Conservation (phyloP, 2,888 invertebrate genomes). For the Tryphoninae sp. region DNA sequence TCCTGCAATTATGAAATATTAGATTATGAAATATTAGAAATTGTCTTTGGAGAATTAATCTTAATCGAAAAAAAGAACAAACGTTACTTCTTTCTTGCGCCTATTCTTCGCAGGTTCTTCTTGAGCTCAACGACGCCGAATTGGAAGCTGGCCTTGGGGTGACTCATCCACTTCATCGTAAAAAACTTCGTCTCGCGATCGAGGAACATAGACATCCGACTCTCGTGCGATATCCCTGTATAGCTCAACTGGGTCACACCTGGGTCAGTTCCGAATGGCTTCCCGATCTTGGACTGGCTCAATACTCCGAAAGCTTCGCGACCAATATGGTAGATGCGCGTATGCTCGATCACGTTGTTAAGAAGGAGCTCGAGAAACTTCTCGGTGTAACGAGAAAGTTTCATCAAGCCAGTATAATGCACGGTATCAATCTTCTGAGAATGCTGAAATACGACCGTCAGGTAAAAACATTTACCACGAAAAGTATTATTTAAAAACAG, state of each 20-base stretch:
- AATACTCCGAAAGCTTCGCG: slow-evolving; percentile 94
- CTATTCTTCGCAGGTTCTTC: slow-evolving; percentile 87
- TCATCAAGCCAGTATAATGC: slow-evolving; percentile 96
- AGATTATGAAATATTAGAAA: neutral
- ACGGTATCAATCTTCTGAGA: slow-evolving; percentile 94
- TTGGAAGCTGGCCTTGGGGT: slow-evolving; percentile 95
- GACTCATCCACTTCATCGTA: slow-evolving; percentile 95
- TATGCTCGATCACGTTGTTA: slow-evolving; percentile 95
- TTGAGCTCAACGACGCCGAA: slow-evolving; percentile 95
- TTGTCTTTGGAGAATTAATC: neutral
- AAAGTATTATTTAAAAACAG: neutral
- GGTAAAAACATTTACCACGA: slow-evolving; percentile 81
- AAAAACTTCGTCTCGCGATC: slow-evolving; percentile 95
- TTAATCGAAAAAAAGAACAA: neutral
- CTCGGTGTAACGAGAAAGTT: slow-evolving; percentile 96
- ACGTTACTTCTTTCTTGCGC: neutral
- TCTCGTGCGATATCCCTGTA: slow-evolving; percentile 92
- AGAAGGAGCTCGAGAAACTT: slow-evolving; percentile 96
- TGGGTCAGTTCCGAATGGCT: slow-evolving; percentile 98
- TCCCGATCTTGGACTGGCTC: slow-evolving; percentile 93
- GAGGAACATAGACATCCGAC: slow-evolving; percentile 95
- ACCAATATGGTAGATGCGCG: slow-evolving; percentile 95
- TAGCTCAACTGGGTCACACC: slow-evolving; percentile 93
- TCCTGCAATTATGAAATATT: neutral
- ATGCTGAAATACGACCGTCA: slow-evolving; percentile 96